Percentiles rank a stretch among this genome's conserved stretches.
These are phyloP conservation scores for Palythoa grandiflora DNA, from an alignment of 92 coral and sea anemone genomes.

Conservation along the genomic window DNA sequence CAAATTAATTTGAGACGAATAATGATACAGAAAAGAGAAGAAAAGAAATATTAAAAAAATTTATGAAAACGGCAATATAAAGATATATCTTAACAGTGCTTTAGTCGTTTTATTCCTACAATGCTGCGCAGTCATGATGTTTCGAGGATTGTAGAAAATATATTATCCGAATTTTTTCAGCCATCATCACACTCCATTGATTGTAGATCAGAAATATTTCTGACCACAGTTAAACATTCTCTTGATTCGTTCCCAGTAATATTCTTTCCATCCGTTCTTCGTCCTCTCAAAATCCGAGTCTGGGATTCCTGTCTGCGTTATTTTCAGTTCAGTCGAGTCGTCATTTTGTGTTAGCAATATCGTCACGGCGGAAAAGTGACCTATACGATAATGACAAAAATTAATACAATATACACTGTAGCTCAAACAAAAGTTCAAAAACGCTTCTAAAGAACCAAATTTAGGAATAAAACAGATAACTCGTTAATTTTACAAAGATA, in stretches of 20 bases:
- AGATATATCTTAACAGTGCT: no score
- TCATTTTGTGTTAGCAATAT: constrained; percentile 83
- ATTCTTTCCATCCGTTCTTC: constrained; percentile 88
- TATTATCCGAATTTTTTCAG: no score
- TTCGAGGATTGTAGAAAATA: no score
- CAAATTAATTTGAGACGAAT: no score
- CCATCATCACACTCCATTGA: no score
- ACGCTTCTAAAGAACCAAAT: neutral
- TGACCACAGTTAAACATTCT: constrained; percentile 88
- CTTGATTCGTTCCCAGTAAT: constrained; percentile 96
- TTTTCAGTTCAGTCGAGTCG: constrained; percentile 83
- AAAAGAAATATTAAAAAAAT: no score
- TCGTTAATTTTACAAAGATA: no score
- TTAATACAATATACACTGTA: neutral
- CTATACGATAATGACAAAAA: constrained; percentile 43
- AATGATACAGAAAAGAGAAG: no score
- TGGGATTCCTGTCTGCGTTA: constrained; percentile 93
- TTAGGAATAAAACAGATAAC: neutral
- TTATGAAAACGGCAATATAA: no score
- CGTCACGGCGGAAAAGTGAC: constrained; percentile 89
- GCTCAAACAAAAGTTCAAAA: neutral
- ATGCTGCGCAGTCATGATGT: no score
- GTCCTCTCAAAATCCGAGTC: constrained; percentile 91
- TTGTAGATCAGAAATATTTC: constrained; percentile 78
- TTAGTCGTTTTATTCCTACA: no score